Base-by-base conservation (phyloP, 2,888 invertebrate species). In the Heliconius erato region DNA sequence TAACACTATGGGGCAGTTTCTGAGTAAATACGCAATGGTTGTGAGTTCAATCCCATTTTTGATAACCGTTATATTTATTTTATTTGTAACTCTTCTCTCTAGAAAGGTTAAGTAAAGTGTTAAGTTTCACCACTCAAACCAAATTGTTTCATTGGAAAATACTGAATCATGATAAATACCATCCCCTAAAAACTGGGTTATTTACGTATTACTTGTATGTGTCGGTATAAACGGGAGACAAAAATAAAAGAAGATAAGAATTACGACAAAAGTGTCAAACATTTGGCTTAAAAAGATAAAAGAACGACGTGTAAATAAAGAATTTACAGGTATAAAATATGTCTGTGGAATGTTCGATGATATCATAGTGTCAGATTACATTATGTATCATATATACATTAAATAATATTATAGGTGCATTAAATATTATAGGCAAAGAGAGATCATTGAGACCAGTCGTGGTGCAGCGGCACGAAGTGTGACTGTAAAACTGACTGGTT, bases 211-310 rank as follows among this genome's bases (percentile, higher is more conserved):
- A 54, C 23, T 54, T 7, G 19, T 54, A 54, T 54, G 54, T 54
- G 35, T 35, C 35, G 35, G 9, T 35, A 40, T 40, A 40, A 11
- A 40, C 11, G 19, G 54, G 7, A 19, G 54, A n/a, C 28, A 67
- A 67, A 28, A 67, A 67, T 67, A 67, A 26, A 72, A 72, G 26
- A 72, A 40, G 35, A 44, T 44, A 44, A 14, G 72, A 72, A 26
- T 72, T 40, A 72, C 72, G n/a, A 26, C 26, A 40, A 72, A 12
- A n/a, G 44, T 44, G 72, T 72, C 16, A 72, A 72, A 72, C 16
- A 44, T 35, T 16, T 7, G 16, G 44, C 14, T 72, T 40, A 40
- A 44, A 44, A 40, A 40, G n/a, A 71, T 32, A 71, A 71, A 72
- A 26, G 26, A 72, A 44, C 23, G 26, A 72, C 40, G 11, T n/a